These are phyloP conservation scores for Lonchura striata DNA, from an alignment of 2,113 vertebrate species.

Conservation along the genomic window DNA sequence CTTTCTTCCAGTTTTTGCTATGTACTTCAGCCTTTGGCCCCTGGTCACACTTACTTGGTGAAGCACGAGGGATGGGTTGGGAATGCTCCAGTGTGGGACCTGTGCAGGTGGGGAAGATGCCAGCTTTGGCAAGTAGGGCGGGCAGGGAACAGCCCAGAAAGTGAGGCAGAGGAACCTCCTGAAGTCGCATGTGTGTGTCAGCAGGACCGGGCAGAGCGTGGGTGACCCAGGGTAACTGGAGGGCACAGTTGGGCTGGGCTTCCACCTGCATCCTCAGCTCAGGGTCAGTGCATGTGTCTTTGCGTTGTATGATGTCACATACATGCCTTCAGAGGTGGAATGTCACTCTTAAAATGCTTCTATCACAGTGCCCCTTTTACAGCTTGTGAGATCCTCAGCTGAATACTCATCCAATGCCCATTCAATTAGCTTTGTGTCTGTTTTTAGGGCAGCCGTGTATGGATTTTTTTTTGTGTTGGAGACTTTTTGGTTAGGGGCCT, in stretches of 20 bases:
- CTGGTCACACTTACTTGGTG: neutral
- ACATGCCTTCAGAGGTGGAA: neutral
- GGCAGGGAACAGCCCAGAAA: neutral
- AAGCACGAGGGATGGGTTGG: neutral
- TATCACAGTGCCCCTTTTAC: neutral
- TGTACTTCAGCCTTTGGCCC: neutral
- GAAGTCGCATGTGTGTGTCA: neutral
- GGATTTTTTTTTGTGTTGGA: slow-evolving; percentile 29
- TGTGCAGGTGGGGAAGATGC: neutral
- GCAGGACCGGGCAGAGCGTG: neutral
- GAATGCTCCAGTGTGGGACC: neutral
- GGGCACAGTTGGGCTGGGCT: neutral
- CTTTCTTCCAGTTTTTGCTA: neutral
- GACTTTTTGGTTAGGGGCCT: slow-evolving; percentile 43
- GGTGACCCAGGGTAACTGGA: neutral
- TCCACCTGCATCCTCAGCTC: neutral
- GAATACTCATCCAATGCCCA: neutral
- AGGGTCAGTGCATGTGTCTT: neutral
- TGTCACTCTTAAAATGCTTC: neutral
- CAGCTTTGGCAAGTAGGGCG: neutral
- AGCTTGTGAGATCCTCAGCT: neutral
- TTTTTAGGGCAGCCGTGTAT: neutral
- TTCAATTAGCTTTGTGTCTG: neutral
- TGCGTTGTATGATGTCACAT: fast-evolving
- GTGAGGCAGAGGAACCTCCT: neutral